A percentile compares a stretch with the other conserved stretches of the same genome.
phyloP scores from a whole-genome alignment of 2,797 vertebrate genomes.

The Mionectes olivaceus region DNA sequence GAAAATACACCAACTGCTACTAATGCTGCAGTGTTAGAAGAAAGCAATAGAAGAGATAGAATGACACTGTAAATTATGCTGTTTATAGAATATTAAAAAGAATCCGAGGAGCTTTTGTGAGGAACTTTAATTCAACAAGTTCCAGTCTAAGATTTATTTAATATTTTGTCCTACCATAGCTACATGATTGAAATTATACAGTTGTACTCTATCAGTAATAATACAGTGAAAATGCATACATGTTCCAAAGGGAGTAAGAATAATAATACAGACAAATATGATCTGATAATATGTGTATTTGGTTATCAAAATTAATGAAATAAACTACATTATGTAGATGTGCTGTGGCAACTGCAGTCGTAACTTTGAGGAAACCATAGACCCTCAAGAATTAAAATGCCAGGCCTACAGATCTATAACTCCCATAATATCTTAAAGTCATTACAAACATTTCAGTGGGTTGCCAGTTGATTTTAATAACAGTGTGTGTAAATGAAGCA shows the following conservation, averaged over 20 bases:
- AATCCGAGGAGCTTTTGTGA: neutral
- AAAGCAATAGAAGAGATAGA: neutral
- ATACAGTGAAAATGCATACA: neutral
- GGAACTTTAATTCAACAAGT: conserved; percentile 39
- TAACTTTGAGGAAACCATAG: neutral
- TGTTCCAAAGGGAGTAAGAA: neutral
- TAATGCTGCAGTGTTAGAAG: conserved; percentile 6
- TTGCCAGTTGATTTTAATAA: neutral
- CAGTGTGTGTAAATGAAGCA: neutral
- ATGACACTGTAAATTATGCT: conserved; percentile 1
- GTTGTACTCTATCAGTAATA: neutral
- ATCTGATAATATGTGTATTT: neutral
- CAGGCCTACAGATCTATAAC: neutral
- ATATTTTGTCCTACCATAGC: neutral
- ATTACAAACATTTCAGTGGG: neutral
- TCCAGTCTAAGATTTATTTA: conserved; percentile 18
- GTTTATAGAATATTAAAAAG: conserved; percentile 26
- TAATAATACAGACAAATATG: neutral
- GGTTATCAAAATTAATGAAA: conserved; percentile 24
- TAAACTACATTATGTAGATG: neutral
- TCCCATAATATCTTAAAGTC: neutral
- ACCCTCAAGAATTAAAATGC: neutral
- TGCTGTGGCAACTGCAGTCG: neutral
- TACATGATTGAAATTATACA: neutral
- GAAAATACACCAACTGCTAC: conserved; percentile 10